Evolutionary conservation across 2,797 vertebrate species (phyloP).

Genomic region (Platyrinchus mystaceus): DNA sequence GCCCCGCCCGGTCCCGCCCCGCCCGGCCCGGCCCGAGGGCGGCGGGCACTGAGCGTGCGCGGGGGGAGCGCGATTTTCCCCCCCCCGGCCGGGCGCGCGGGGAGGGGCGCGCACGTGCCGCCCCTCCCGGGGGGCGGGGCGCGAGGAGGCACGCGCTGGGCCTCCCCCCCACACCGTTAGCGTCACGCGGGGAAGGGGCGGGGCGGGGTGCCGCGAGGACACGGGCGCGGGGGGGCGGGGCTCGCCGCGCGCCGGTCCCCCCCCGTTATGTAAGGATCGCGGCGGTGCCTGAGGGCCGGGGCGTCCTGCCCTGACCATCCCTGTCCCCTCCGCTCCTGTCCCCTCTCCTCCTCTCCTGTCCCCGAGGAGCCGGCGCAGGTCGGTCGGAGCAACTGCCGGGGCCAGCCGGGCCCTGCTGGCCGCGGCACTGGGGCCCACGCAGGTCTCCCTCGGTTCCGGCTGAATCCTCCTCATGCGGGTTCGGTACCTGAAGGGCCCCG

Average conservation of each 20-base stretch:
- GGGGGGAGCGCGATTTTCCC: neutral
- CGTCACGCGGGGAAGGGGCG: conserved; percentile 5
- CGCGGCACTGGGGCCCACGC: fast-evolving
- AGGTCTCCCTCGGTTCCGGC: fast-evolving
- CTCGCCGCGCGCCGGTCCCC: neutral
- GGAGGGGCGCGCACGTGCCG: neutral
- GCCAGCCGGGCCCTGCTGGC: fast-evolving
- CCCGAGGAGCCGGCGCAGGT: too few relatives aligned
- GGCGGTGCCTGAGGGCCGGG: too few relatives aligned
- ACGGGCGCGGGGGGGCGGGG: neutral
- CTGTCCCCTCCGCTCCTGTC: too few relatives aligned
- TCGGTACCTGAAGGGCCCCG: too few relatives aligned
- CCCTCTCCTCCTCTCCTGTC: too few relatives aligned
- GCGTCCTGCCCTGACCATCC: neutral
- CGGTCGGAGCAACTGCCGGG: neutral
- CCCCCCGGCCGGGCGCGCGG: neutral
- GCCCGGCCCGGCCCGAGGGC: too few relatives aligned
- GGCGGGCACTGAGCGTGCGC: neutral
- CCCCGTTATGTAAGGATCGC: neutral
- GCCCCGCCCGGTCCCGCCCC: neutral
- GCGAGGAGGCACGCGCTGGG: neutral
- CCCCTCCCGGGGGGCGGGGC: neutral
- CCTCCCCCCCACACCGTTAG: neutral
- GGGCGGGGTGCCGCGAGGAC: conserved; percentile 52
- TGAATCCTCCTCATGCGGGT: fast-evolving